These are phyloP conservation scores for Pseudococcus viburni DNA, from an alignment of 2,888 invertebrate species.

Conservation along the genomic window DNA sequence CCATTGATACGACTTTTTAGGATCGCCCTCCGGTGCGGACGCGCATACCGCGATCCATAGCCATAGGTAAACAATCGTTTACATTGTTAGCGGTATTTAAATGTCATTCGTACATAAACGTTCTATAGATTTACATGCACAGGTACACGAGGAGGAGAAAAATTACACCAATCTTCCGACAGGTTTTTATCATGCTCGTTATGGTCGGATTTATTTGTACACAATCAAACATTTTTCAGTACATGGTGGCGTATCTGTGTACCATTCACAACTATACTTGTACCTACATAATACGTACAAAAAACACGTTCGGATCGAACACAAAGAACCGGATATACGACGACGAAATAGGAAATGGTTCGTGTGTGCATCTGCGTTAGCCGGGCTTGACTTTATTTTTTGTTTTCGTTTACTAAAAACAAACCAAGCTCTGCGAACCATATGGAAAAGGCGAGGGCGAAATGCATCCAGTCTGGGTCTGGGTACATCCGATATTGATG, in stretches of 20 bases:
- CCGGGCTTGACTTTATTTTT: conserved; percentile 56
- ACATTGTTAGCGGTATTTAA: conserved; percentile 1
- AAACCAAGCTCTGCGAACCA: conserved; percentile 20
- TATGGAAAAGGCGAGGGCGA: conserved; percentile 42
- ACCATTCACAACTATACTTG: not conserved
- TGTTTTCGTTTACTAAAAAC: conserved; percentile 44
- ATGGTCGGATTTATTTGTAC: conserved; percentile 32
- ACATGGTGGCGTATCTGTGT: not conserved
- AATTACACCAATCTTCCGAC: conserved; percentile 23
- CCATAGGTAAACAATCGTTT: not conserved
- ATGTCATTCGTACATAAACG: not conserved
- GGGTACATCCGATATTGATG: not conserved
- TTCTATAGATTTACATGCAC: not conserved
- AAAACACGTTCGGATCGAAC: conserved; percentile 43
- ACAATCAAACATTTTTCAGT: not conserved
- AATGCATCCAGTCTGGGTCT: not conserved
- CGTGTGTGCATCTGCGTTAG: conserved; percentile 63
- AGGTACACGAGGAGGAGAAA: not conserved
- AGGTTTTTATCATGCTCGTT: conserved; percentile 26
- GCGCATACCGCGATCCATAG: not conserved
- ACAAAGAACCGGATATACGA: conserved; percentile 65
- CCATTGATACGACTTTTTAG: conserved; percentile 17
- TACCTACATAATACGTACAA: conserved; percentile 20
- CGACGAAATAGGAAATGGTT: conserved; percentile 65
- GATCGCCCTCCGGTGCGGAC: not conserved